A percentile compares a stretch with the other conserved stretches of the same genome.
Evolutionary conservation across 2,888 invertebrate species (phyloP).

Genomic region (Operophtera brumata): DNA sequence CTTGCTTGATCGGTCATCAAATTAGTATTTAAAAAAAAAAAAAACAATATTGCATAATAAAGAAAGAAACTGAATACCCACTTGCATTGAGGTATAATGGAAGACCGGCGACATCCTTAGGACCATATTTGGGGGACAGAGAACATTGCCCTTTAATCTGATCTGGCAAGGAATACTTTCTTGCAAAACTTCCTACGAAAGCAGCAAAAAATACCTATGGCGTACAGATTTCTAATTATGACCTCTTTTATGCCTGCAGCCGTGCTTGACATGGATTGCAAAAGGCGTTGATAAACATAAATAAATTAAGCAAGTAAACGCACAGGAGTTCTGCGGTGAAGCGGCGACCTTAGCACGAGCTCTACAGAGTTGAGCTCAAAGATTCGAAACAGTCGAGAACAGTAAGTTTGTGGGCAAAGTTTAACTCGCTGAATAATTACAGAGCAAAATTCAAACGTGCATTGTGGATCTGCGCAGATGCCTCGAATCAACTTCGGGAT

Average conservation of each 20-base stretch:
- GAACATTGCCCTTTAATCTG: slow-evolving; percentile 51
- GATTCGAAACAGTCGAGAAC: slow-evolving; percentile 38
- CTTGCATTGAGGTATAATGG: slow-evolving; percentile 45
- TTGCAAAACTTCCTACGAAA: slow-evolving; percentile 1
- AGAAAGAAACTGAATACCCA: slow-evolving; percentile 28
- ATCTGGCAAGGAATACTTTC: slow-evolving; percentile 32
- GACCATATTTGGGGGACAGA: slow-evolving; percentile 48
- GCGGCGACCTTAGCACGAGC: slow-evolving; percentile 39
- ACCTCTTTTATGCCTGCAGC: slow-evolving; percentile 1
- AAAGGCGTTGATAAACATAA: slow-evolving; percentile 22
- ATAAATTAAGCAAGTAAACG: slow-evolving; percentile 21
- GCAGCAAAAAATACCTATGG: not conserved
- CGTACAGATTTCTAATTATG: slow-evolving; percentile 3
- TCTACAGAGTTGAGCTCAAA: slow-evolving; percentile 31
- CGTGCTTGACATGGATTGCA: slow-evolving; percentile 16
- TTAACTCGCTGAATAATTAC: slow-evolving; percentile 57
- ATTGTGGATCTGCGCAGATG: slow-evolving; percentile 38
- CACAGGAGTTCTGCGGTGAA: slow-evolving; percentile 33
- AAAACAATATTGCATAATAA: slow-evolving; percentile 38
- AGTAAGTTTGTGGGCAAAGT: slow-evolving; percentile 50
- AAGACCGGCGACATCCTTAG: slow-evolving; percentile 38
- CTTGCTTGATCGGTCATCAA: no score
- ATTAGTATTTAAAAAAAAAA: no score
- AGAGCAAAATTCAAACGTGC: slow-evolving; percentile 45
- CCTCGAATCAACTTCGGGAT: slow-evolving; percentile 19